Evolutionary conservation across 2,113 vertebrate species (phyloP), one percentile per base, ranked within the genome.

Genomic region (Sceloporus undulatus): DNA sequence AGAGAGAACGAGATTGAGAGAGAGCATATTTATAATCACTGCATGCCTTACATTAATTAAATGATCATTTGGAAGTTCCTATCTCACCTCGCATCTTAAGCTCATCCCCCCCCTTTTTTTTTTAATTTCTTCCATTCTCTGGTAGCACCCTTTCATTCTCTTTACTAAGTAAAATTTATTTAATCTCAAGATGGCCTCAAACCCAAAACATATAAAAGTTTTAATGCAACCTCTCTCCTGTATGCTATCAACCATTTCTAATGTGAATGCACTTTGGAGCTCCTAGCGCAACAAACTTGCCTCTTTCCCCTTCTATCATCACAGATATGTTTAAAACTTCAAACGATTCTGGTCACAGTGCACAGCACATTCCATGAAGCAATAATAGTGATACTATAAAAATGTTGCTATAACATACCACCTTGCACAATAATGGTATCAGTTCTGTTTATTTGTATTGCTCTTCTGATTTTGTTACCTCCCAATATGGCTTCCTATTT

Each of bases 391-490:
- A 4, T 65, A 13, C 23, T 14, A 34, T 34, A 82, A 79, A 27
- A 81, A 14, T 29, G 2, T 7, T 1, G 9, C 10, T 75, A 80
- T 75, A 89, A 81, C 70, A 54, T n/a, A 38, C 40, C 34, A 16
- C 23, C 70, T 82, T 85, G 21, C 56, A 54, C 68, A 85, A 6
- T 74, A 86, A 78, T 34, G 34, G 11, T 71, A 82, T 73, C 48
- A 38, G 8, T 85, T 34, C 75, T 73, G 54, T 73, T 89, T 2
- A 70, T 70, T 56, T 82, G 21, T 68, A 42, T 25, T 40, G 21
- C 40, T 79, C 7, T 89, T 65, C 38, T 85, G 56, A 75, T 89
- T 79, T 79, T 80, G 83, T 54, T 89, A 25, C 16, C 76, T 75
- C 71, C 68, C 29, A 76, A 73, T 85, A 85, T 21, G 40, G 5